Conservation (phyloP, 2,888 invertebrate genomes). For the Drosophila neutralis region DNA sequence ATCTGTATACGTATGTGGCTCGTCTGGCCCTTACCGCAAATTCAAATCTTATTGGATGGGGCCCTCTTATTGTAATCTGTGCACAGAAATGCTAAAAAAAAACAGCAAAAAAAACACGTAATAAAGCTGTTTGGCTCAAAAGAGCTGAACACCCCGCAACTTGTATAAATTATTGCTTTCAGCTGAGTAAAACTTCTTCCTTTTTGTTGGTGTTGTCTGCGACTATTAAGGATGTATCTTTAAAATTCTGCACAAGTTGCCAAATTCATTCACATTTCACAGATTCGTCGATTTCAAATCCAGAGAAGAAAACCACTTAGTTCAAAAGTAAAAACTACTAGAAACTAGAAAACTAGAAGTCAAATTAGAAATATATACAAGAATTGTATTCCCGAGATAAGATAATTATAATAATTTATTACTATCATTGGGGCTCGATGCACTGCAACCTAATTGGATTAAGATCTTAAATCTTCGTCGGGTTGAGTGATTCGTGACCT, state of each 20-base stretch:
- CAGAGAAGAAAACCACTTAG: too few relatives aligned
- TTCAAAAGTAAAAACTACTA: too few relatives aligned
- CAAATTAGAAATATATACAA: background rate
- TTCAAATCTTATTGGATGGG: conserved; percentile 36
- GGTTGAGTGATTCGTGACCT: background rate
- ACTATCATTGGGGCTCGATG: background rate
- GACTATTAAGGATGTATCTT: background rate
- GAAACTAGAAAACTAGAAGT: background rate
- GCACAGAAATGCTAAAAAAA: background rate
- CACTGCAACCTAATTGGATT: background rate
- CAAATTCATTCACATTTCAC: background rate
- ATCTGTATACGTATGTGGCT: background rate
- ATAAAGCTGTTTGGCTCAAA: background rate
- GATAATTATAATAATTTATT: background rate
- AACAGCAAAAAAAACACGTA: background rate
- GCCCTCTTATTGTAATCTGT: conserved; percentile 8
- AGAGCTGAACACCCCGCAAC: background rate
- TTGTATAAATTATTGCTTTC: background rate
- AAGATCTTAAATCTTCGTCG: background rate
- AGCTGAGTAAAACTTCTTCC: background rate
- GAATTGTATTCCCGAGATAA: background rate
- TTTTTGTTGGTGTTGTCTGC: background rate
- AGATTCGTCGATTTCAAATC: background rate
- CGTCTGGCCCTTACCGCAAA: conserved; percentile 16
- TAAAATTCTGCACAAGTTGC: background rate